Conservation (phyloP, 1,140 invertebrate genomes). For the Solenopsis fugax region DNA sequence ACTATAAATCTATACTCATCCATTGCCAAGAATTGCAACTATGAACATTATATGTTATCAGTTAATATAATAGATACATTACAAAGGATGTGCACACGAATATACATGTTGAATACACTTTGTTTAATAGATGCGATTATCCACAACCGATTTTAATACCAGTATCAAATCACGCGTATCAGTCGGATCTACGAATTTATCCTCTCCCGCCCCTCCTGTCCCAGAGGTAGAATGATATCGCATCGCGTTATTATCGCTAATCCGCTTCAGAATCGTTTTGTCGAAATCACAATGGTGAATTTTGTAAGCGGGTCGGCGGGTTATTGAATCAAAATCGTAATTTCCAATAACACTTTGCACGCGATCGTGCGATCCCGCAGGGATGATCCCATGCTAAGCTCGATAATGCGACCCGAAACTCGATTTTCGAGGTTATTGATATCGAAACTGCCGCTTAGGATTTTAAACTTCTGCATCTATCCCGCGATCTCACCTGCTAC, state of each 20-base stretch:
- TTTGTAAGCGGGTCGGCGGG: conserved; percentile 54
- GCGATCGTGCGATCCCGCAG: conserved; percentile 48
- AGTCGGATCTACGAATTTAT: conserved; percentile 49
- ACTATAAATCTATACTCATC: no score
- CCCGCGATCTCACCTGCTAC: conserved; percentile 1
- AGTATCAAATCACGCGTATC: conserved; percentile 51
- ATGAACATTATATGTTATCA: conserved; percentile 1
- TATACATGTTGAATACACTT: conserved; percentile 31
- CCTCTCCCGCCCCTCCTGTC: neutral
- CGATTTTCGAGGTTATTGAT: conserved; percentile 60
- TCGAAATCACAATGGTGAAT: conserved; percentile 63
- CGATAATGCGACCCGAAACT: conserved; percentile 55
- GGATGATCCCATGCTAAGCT: conserved; percentile 56
- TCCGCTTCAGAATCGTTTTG: conserved; percentile 61
- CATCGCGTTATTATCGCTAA: conserved; percentile 50
- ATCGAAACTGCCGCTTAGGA: conserved; percentile 48
- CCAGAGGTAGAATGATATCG: conserved; percentile 19
- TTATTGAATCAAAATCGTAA: conserved; percentile 61
- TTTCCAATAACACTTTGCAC: conserved; percentile 63
- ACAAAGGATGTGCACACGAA: neutral
- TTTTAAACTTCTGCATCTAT: conserved; percentile 49
- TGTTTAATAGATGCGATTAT: conserved; percentile 58
- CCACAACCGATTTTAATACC: conserved; percentile 40
- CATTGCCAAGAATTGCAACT: neutral
- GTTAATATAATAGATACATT: conserved; percentile 39